A percentile compares a stretch with the other conserved stretches of the same genome.
Evolutionary conservation across 2,797 vertebrate species (phyloP).

Genomic region (Pteropus rufus): DNA sequence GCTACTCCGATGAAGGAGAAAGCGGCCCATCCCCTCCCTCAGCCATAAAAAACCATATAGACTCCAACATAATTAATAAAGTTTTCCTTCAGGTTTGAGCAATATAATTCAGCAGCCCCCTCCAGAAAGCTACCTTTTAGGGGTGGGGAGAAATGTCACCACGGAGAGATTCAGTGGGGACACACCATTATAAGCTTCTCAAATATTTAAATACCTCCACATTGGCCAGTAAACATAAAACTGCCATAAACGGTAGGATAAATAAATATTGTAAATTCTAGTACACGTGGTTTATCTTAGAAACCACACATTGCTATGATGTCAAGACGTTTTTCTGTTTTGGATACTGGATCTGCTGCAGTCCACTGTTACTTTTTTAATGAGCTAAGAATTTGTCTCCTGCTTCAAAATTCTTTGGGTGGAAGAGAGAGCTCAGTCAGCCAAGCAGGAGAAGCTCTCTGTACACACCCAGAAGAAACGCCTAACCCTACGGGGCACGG

Average conservation of each 20-base stretch:
- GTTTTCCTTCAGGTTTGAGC: background rate
- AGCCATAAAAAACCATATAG: background rate
- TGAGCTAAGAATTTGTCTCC: background rate
- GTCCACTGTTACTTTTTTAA: background rate
- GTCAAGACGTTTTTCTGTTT: background rate
- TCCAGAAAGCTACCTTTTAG: background rate
- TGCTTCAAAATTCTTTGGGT: background rate
- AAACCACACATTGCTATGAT: background rate
- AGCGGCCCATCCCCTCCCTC: background rate
- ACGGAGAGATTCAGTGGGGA: background rate
- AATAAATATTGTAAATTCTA: constrained; percentile 4
- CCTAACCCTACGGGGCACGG: background rate
- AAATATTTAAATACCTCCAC: background rate
- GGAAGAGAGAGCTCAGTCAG: background rate
- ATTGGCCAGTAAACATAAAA: background rate
- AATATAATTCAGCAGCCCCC: background rate
- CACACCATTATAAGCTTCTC: background rate
- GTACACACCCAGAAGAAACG: background rate
- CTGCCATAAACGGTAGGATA: background rate
- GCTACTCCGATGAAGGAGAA: background rate
- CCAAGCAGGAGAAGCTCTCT: background rate
- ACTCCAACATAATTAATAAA: background rate
- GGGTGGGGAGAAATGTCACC: background rate
- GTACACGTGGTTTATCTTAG: background rate
- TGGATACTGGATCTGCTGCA: background rate